Evolutionary conservation across 2,888 invertebrate species (phyloP).

Genomic region (Chloroclystis v-ata): DNA sequence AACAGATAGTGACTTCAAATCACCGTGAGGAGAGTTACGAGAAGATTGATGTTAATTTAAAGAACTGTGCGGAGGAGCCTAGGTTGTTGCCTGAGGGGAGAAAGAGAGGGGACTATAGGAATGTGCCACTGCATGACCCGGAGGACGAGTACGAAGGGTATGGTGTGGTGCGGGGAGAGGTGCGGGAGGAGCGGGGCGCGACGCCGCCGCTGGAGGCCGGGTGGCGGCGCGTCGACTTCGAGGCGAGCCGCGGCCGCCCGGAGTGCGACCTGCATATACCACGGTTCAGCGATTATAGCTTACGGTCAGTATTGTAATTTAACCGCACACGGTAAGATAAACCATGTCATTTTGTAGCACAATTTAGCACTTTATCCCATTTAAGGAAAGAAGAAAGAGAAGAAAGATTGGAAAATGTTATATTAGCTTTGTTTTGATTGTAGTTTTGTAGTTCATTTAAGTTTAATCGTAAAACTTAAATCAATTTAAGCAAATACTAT

Average conservation of each 20-base stretch:
- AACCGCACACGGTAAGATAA: no score
- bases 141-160: constrained; percentile 79
- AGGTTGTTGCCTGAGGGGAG: constrained; percentile 56
- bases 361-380: no score
- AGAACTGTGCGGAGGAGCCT: constrained; percentile 57
- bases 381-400: no score
- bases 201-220: constrained; percentile 51
- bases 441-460: no score
- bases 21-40: constrained; percentile 83
- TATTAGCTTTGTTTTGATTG: no score
- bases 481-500: no score
- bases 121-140: constrained; percentile 84
- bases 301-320: constrained; percentile 66
- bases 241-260: constrained; percentile 40
- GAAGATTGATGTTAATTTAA: constrained; percentile 86
- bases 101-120: constrained; percentile 84
- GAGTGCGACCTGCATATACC: constrained; percentile 83
- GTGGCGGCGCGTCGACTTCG: constrained; percentile 57
- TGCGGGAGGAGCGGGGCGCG: constrained; percentile 44
- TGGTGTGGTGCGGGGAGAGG: constrained; percentile 43
- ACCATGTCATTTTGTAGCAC: no score
- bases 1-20: constrained; percentile 69
- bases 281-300: constrained; percentile 75
- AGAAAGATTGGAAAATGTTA: no score
- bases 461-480: no score